phyloP scores from a whole-genome alignment of 2,888 invertebrate genomes.

The Dyspetes luteomarginatus region DNA sequence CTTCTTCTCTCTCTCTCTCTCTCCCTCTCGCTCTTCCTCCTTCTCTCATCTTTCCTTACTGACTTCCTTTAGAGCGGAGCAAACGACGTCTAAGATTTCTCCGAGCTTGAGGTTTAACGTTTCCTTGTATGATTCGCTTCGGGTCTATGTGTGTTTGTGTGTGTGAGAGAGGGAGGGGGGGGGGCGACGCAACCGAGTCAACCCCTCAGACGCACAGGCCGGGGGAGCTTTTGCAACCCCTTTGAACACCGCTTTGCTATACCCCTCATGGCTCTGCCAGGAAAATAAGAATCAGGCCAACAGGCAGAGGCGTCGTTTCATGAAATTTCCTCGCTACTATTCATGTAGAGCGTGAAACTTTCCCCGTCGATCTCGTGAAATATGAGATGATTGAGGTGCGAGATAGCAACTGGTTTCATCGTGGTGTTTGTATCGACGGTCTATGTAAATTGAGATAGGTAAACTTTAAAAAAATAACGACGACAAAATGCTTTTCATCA shows the following conservation, averaged over 20 bases:
- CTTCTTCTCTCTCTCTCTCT: slow-evolving; percentile 33
- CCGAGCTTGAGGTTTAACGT: slow-evolving; percentile 10
- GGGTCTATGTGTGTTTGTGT: no score
- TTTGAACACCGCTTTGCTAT: neutral
- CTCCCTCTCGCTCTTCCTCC: slow-evolving; percentile 33
- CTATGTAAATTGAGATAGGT: neutral
- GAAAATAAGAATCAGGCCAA: neutral
- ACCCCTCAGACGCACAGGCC: slow-evolving; percentile 17
- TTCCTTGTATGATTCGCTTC: slow-evolving; percentile 13
- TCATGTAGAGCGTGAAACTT: neutral
- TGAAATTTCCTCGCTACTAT: neutral
- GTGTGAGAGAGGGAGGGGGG: neutral
- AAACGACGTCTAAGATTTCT: slow-evolving; percentile 7
- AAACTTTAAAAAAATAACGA: no score
- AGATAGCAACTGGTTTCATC: neutral
- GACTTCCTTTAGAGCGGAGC: slow-evolving; percentile 16
- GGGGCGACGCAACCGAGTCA: neutral
- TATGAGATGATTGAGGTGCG: neutral
- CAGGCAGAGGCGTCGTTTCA: neutral
- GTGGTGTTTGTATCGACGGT: neutral
- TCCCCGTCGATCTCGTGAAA: neutral
- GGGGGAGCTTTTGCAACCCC: neutral
- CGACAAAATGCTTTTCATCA: no score
- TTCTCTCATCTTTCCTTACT: slow-evolving; percentile 3
- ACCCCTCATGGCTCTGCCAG: neutral